Base-by-base conservation (phyloP, 2,113 vertebrate species). In the Isurus oxyrinchus region DNA sequence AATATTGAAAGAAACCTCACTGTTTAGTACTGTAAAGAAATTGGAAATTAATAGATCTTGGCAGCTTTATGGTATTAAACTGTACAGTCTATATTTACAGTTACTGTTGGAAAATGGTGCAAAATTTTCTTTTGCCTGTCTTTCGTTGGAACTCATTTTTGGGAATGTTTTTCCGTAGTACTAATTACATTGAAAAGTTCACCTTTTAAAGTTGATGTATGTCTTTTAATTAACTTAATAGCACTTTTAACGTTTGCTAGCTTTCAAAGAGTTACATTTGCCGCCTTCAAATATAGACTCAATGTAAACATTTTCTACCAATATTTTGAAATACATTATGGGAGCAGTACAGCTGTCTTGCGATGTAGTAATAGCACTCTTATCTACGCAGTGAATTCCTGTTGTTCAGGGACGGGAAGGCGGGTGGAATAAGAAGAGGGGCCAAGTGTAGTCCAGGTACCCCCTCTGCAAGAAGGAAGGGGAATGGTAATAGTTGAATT, bases 1-100 rank as follows among this genome's bases (percentile, higher is more conserved):
- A 69, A 95, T 95, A 95, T 49, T 69, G 63, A 95, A 59, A 59
- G 11, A 93, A 95, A 69, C 66, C 94, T 95, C 67, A 72, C 25
- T 69, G 3, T 66, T 88, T 27, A 72, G 94, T 72, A 72, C 67
- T 95, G 94, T 95, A 59, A 95, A 72, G 44, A 72, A 95, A 72
- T 49, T 31, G 63, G 94, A 14, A 95, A 95, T 72, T 35, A 94
- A 6, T 94, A 66, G n/a, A 95, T 95, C 27, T 31, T 76, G 67
- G 44, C 66, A 55, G 67, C 67, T 95, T 49, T n/a, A 61, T 35
- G 25, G 67, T 14, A 72, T 31, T 53, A 55, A 53, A 5, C 67
- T 10, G 27, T 72, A 66, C 67, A 76, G 72, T 53, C 53, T 23
- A n/a, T 27, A 93, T 19, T 31, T 19, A 16, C 1, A 44, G 19